Evolutionary conservation across 2,888 invertebrate genomes (phyloP).

Genomic region (Leptinotarsa haldemani): DNA sequence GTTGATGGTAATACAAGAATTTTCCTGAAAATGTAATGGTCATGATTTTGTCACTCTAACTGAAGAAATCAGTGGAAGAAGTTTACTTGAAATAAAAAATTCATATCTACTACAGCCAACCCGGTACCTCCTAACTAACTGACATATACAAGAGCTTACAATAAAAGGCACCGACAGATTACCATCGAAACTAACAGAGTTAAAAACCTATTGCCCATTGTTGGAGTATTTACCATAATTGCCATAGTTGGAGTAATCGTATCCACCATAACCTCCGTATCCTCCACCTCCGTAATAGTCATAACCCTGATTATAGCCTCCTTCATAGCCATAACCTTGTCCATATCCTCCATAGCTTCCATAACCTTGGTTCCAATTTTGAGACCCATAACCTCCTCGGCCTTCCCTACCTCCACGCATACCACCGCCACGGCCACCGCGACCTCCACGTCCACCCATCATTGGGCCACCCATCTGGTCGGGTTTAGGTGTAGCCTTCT

Average conservation of each 20-base stretch:
- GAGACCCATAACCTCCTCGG: constrained; percentile 71
- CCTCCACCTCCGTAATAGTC: constrained; percentile 84
- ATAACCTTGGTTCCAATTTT: constrained; percentile 75
- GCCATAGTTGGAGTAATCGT: constrained; percentile 84
- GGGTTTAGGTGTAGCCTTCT: constrained; percentile 93
- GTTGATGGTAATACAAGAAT: constrained; percentile 27
- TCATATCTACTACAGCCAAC: constrained; percentile 31
- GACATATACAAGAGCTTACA: constrained; percentile 38
- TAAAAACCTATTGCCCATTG: constrained; percentile 53
- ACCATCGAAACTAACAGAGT: neutral
- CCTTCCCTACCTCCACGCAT: constrained; percentile 79
- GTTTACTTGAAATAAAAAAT: neutral
- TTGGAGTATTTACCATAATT: constrained; percentile 81
- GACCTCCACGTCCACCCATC: constrained; percentile 71
- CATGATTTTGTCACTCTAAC: neutral
- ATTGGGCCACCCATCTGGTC: constrained; percentile 72
- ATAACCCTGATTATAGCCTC: constrained; percentile 73
- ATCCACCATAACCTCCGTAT: constrained; percentile 83
- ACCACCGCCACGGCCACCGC: constrained; percentile 77
- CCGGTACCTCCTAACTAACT: constrained; percentile 10
- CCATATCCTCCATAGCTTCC: constrained; percentile 65
- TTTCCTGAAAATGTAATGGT: neutral
- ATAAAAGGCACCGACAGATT: constrained; percentile 16
- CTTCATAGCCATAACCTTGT: constrained; percentile 76
- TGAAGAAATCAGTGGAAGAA: neutral